Conservation (phyloP, 1,140 invertebrate species). For the Telenomus remus region DNA sequence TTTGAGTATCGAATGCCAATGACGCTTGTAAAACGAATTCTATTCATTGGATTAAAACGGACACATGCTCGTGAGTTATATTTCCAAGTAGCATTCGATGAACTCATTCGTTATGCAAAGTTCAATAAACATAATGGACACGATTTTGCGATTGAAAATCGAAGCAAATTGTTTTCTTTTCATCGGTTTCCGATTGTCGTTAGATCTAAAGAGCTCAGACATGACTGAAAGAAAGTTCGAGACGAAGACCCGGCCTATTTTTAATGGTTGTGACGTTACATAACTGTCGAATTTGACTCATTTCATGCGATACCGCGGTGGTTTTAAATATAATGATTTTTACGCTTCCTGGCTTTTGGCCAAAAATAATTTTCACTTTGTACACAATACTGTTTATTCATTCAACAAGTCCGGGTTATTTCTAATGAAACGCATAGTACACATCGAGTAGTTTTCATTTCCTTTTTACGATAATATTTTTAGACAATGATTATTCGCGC, state of each 20-base stretch:
- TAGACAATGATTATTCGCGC: slow-evolving; percentile 20
- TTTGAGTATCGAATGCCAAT: too few relatives aligned
- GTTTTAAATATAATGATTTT: slow-evolving; percentile 51
- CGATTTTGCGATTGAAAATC: slow-evolving; percentile 21
- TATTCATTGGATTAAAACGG: slow-evolving; percentile 5
- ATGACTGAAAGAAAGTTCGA: neutral
- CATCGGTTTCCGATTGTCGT: slow-evolving; percentile 9
- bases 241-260: slow-evolving; percentile 29
- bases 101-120: slow-evolving; percentile 40
- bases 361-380: slow-evolving; percentile 52
- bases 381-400: slow-evolving; percentile 54
- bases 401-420: slow-evolving; percentile 51
- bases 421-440: slow-evolving; percentile 47
- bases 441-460: slow-evolving; percentile 44
- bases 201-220: slow-evolving; percentile 4
- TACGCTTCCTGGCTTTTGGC: slow-evolving; percentile 29
- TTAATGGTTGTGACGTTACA: slow-evolving; percentile 36
- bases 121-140: slow-evolving; percentile 49
- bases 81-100: slow-evolving; percentile 38
- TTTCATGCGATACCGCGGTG: slow-evolving; percentile 37
- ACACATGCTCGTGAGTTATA: slow-evolving; percentile 7
- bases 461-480: slow-evolving; percentile 33
- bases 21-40: slow-evolving; percentile 20
- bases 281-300: slow-evolving; percentile 42
- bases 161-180: slow-evolving; percentile 16